Evolutionary conservation across 2,888 invertebrate species (phyloP).

Genomic region (Camptogramma bilineatum): DNA sequence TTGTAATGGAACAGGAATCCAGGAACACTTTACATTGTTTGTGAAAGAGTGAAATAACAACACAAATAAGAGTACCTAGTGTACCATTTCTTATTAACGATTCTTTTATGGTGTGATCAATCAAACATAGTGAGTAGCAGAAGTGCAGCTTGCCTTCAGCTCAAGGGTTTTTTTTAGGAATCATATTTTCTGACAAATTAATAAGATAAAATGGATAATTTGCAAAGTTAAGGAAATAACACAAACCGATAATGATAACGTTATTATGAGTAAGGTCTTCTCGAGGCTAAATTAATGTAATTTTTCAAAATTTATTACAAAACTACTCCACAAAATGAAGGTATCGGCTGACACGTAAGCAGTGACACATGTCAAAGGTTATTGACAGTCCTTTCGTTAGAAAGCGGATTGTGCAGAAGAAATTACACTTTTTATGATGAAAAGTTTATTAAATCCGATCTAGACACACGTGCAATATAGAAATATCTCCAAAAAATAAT

Average conservation of each 20-base stretch:
- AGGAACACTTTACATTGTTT: not conserved
- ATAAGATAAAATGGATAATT: not conserved
- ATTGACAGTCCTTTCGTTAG: constrained; percentile 75
- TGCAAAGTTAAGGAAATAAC: not conserved
- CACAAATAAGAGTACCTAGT: not conserved
- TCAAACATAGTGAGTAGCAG: constrained; percentile 1
- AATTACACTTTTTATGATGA: not conserved
- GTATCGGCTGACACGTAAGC: constrained; percentile 81
- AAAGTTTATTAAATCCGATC: not conserved
- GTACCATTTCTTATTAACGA: not conserved
- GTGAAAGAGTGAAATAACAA: not conserved
- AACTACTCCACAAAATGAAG: constrained; percentile 63
- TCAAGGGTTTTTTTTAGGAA: constrained; percentile 5
- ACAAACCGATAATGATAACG: constrained; percentile 13
- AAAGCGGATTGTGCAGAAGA: constrained; percentile 42
- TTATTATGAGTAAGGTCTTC: not conserved
- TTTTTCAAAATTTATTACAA: constrained; percentile 43
- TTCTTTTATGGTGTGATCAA: not conserved
- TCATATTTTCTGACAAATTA: constrained; percentile 7
- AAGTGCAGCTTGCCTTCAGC: constrained; percentile 2
- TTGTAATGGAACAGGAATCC: not conserved
- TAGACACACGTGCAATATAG: not conserved
- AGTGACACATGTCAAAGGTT: constrained; percentile 86
- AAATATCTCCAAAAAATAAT: not conserved
- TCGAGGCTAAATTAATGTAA: not conserved